Percentiles rank a stretch among this genome's conserved stretches.
phyloP scores from a whole-genome alignment of 2,888 invertebrate species.

The Hyposoter didymator region DNA sequence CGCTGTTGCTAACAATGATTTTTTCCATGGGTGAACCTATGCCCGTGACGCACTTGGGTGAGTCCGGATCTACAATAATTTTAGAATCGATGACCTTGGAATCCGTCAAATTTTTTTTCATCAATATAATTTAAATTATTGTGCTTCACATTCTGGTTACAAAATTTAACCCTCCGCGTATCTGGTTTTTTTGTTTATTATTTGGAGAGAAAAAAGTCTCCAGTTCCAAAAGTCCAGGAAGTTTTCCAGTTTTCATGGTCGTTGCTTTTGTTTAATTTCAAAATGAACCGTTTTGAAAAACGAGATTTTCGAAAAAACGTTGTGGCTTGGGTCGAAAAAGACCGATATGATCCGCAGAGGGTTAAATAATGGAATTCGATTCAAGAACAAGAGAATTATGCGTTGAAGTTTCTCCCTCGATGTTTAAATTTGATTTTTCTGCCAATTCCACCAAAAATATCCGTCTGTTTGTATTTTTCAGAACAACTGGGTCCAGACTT shows the following conservation, averaged over 20 bases:
- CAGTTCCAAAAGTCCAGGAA: too few species aligned
- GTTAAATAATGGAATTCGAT: too few species aligned
- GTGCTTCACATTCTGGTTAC: not conserved
- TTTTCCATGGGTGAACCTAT: slow-evolving; percentile 96
- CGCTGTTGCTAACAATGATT: slow-evolving; percentile 93
- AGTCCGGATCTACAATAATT: slow-evolving; percentile 69
- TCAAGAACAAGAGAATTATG: too few species aligned
- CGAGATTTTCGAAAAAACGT: too few species aligned
- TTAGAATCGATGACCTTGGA: not conserved
- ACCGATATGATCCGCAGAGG: too few species aligned
- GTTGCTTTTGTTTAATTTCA: too few species aligned
- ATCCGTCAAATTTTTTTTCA: not conserved
- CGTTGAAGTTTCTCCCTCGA: too few species aligned
- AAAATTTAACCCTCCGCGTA: not conserved
- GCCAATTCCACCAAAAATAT: slow-evolving; percentile 31
- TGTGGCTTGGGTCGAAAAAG: too few species aligned
- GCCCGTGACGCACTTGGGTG: slow-evolving; percentile 95
- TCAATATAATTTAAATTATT: not conserved
- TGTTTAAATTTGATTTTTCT: not conserved
- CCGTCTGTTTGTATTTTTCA: slow-evolving; percentile 82
- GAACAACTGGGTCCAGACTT: slow-evolving; percentile 95
- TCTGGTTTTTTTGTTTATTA: too few species aligned
- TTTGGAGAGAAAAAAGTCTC: too few species aligned
- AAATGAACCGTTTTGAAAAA: too few species aligned
- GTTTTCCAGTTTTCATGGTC: too few species aligned